Evolutionary conservation across 2,113 vertebrate genomes (phyloP).

Genomic region (Paraplagusia blochii): DNA sequence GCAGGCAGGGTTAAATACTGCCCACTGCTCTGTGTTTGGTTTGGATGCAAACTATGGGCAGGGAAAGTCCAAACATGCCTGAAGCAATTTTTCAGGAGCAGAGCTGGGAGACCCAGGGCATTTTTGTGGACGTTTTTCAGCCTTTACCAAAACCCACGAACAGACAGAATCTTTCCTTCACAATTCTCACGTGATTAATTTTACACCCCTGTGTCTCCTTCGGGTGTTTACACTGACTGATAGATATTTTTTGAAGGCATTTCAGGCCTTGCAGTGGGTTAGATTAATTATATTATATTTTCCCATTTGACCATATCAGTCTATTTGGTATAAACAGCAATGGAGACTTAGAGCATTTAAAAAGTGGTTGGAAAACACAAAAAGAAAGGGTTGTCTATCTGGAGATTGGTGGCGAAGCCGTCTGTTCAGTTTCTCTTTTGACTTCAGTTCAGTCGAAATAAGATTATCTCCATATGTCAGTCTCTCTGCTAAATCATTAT

Average conservation of each 20-base stretch:
- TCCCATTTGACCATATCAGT: too few relatives aligned
- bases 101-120: constrained; percentile 16
- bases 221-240: constrained; percentile 33
- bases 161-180: constrained; percentile 48
- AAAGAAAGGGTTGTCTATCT: constrained; percentile 11
- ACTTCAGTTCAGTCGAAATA: background rate
- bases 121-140: constrained; percentile 46
- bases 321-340: too few relatives aligned
- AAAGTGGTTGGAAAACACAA: too few relatives aligned
- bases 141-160: constrained; percentile 40
- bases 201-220: constrained; percentile 23
- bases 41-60: constrained; percentile 32
- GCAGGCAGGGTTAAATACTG: constrained; percentile 32
- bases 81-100: constrained; percentile 30
- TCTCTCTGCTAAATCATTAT: constrained; percentile 11
- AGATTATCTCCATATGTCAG: constrained; percentile 22
- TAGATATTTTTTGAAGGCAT: constrained; percentile 33
- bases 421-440: background rate
- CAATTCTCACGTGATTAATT: constrained; percentile 42
- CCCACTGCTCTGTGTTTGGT: constrained; percentile 38
- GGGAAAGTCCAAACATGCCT: constrained; percentile 22
- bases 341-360: too few relatives aligned
- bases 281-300: constrained; percentile 12
- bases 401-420: constrained; percentile 8
- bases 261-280: constrained; percentile 20